Evolutionary conservation across 53 echinoderm and acorn worm genomes (phyloP).

Genomic region (Arbacia lixula): DNA sequence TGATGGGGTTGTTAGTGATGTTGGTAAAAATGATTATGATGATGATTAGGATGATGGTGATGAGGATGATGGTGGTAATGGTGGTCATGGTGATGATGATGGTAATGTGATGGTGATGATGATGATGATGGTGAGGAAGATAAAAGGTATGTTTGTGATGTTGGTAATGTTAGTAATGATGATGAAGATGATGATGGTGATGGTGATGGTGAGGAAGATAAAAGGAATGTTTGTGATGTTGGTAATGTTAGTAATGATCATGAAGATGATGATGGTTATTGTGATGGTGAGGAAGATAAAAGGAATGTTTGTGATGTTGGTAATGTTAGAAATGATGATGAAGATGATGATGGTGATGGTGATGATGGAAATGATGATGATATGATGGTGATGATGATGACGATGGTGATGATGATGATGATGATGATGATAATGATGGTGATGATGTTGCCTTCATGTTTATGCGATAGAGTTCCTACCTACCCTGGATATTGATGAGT

Average conservation of each 20-base stretch:
- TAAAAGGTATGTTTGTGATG: too few species aligned
- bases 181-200: neutral
- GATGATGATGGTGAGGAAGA: neutral
- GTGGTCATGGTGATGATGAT: constrained; percentile 31
- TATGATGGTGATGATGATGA: constrained; percentile 15
- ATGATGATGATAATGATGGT: constrained; percentile 21
- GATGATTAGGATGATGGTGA: constrained; percentile 16
- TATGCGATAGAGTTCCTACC: too few species aligned
- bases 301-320: neutral
- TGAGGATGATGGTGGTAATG: constrained; percentile 32
- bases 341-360: neutral
- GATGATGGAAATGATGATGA: neutral
- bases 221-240: neutral
- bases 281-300: neutral
- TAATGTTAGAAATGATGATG: neutral
- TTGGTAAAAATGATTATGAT: constrained; percentile 3
- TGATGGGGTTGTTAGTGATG: neutral
- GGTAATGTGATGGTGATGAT: constrained; percentile 5
- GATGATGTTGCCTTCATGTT: neutral
- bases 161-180: neutral
- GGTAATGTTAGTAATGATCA: neutral
- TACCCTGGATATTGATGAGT: too few species aligned
- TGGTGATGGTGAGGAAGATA: neutral
- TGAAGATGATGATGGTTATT: neutral
- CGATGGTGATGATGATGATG: constrained; percentile 31